Base-by-base conservation (phyloP, 2,888 invertebrate species). In the Drosophila melanosoma region DNA sequence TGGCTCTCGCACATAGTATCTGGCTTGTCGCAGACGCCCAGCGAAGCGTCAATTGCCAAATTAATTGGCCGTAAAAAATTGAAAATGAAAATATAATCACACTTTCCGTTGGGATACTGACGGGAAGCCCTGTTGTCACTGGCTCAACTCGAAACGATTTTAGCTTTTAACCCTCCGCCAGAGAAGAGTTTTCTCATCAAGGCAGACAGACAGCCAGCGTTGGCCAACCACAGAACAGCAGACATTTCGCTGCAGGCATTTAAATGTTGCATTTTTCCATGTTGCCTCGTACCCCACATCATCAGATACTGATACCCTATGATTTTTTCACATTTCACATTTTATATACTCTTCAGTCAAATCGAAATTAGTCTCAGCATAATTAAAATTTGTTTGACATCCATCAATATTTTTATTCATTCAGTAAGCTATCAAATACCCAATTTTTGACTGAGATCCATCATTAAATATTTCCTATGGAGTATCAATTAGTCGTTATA, bases 61-160 rank as follows among this genome's bases (percentile, higher is more conserved):
- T 90, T 93, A 93, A 93, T 93, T 93, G 93, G 91, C 91, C 92
- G 91, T 92, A 91, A 93, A 92, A 91, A 92, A 92, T 92, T 92
- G 90, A 91, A 93, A 93, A 93, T 92, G 92, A 90, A 93, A 93
- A 92, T 90, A 92, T 93, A 93, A 93, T 92, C 92, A 92, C 92
- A 87, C 84, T 89, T 90, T 89, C 90, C 87, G 87, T 84, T 83
- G 81, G 81, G 54, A 67, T 69, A 59, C 67, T 57, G 56, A 65
- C 45, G 51, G 35, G 51, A 29, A 54, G 57, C 29, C 48, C 52
- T 42, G 63, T 65, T 86, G 76, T 79, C 79, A 89, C 70, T 81
- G 81, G 87, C 62, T 76, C 62, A 65, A 74, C 71, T 66, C 62
- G 62, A 65, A 80, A 67, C 59, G 75, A 69, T 65, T 81, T 71